phyloP scores from a whole-genome alignment of 2,888 invertebrate species.

The Apotomis betuletana region DNA sequence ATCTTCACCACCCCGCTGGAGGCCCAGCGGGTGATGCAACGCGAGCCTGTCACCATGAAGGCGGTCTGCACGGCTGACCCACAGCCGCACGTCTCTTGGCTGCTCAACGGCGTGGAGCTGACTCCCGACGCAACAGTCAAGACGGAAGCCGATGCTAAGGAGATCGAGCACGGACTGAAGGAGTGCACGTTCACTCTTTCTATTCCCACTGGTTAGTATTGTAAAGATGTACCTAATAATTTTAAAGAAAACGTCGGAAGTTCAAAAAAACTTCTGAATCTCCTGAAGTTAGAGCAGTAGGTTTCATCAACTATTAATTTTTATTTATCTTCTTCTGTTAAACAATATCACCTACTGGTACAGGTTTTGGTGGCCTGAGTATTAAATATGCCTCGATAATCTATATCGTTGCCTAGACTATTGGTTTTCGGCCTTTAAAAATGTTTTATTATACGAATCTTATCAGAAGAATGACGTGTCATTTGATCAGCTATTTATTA shows the following conservation, averaged over 20 bases:
- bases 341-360: no score
- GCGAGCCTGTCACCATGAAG: slow-evolving; percentile 86
- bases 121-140: slow-evolving; percentile 86
- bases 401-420: no score
- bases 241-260: no score
- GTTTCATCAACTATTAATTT: no score
- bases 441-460: no score
- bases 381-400: no score
- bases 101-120: slow-evolving; percentile 88
- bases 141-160: slow-evolving; percentile 85
- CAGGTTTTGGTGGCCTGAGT: no score
- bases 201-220: slow-evolving; percentile 86
- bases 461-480: neutral
- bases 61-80: slow-evolving; percentile 95
- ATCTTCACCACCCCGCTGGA: slow-evolving; percentile 87
- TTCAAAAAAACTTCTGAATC: no score
- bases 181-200: slow-evolving; percentile 91
- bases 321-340: no score
- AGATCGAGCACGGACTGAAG: slow-evolving; percentile 89
- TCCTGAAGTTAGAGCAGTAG: no score
- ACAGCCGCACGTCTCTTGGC: slow-evolving; percentile 93
- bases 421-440: no score
- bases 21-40: slow-evolving; percentile 88
- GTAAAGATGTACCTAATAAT: no score
- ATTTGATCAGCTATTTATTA: neutral